phyloP scores from a whole-genome alignment of 1,140 invertebrate species.

The Dryas iulia region DNA sequence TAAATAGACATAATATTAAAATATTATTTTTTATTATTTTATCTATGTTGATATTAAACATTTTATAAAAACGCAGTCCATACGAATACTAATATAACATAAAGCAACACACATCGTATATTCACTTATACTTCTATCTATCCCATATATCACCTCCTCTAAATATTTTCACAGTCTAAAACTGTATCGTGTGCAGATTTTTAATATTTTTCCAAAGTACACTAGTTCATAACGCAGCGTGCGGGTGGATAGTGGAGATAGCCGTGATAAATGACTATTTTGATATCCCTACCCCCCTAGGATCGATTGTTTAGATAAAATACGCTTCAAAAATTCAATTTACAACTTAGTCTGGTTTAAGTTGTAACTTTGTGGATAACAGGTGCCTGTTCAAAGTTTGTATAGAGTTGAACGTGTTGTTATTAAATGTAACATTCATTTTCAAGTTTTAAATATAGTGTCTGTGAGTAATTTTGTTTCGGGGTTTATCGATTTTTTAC shows the following conservation, averaged over 20 bases:
- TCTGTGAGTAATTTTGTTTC: background rate
- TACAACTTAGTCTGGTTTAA: conserved; percentile 30
- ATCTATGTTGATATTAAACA: background rate
- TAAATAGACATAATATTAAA: too few relatives aligned
- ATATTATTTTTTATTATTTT: too few relatives aligned
- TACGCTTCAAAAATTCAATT: conserved; percentile 42
- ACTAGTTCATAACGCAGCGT: conserved; percentile 27
- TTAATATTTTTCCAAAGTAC: conserved; percentile 9
- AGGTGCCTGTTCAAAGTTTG: conserved; percentile 15
- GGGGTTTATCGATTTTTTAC: background rate
- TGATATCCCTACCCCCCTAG: conserved; percentile 37
- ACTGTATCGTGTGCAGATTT: conserved; percentile 3
- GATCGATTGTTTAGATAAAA: conserved; percentile 56
- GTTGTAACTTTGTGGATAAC: conserved; percentile 28
- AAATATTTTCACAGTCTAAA: background rate
- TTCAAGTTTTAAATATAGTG: background rate
- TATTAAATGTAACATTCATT: background rate
- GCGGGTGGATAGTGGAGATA: conserved; percentile 49
- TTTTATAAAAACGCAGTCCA: background rate
- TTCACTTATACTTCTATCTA: background rate
- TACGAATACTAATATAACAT: background rate
- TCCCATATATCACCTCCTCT: background rate
- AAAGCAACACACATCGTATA: background rate
- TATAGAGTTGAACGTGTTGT: conserved; percentile 15
- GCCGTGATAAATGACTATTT: conserved; percentile 54